Conservation (phyloP, 2,113 vertebrate species). For the Riparia riparia region DNA sequence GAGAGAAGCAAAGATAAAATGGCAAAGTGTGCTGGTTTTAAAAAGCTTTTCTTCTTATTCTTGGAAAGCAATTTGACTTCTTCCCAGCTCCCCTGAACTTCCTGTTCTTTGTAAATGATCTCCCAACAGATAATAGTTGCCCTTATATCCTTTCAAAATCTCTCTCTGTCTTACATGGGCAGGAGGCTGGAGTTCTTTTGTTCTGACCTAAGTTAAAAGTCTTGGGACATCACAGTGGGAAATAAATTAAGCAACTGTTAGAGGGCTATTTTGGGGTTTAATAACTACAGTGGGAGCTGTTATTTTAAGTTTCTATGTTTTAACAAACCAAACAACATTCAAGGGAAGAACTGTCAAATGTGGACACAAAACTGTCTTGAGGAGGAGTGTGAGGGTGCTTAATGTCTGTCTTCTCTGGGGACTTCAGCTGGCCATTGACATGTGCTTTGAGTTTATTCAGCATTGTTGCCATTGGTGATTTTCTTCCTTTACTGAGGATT, state of each 20-base stretch:
- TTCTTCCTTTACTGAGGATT: neutral
- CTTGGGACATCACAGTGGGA: neutral
- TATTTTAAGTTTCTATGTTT: neutral
- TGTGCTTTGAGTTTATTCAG: neutral
- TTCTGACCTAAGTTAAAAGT: neutral
- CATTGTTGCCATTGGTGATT: neutral
- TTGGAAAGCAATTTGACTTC: neutral
- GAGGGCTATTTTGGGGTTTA: neutral
- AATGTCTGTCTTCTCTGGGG: neutral
- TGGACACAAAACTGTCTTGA: neutral
- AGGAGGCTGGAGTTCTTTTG: neutral
- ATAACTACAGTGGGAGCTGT: neutral
- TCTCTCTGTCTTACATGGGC: neutral
- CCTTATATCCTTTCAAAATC: neutral
- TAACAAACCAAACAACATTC: neutral
- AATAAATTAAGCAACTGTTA: neutral
- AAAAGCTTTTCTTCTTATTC: neutral
- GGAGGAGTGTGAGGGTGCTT: neutral
- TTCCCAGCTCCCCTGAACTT: neutral
- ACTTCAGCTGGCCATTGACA: neutral
- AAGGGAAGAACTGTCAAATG: neutral
- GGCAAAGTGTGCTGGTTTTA: neutral
- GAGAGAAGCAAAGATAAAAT: neutral
- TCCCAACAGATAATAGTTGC: neutral
- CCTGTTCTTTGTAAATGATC: neutral